Base-by-base conservation (phyloP, 23 tunicate genomes). In the Trididemnum miniatum region DNA sequence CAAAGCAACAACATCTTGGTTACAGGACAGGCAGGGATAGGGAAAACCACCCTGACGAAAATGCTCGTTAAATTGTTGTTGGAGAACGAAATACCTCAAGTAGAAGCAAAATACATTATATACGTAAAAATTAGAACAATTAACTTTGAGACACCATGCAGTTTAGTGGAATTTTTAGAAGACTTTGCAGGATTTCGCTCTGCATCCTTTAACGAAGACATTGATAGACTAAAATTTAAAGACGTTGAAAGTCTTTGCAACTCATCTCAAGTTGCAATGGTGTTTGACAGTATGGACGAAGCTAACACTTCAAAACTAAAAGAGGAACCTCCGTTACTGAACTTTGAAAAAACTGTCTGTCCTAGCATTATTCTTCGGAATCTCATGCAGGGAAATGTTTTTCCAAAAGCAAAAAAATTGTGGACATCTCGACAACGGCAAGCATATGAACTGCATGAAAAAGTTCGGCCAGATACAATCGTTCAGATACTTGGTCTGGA, bases 401-500 rank as follows among this genome's bases (percentile, higher is more conserved):
- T 62, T 4, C 67, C 67, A 5, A 62, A 25, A 62, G 67, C 67
- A 20, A 62, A 62, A n/a, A 62, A 62, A 25, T 26, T 62, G 27
- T 62, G 67, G 67, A 62, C 67, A 15, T 62, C 67, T 12, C 67
- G 67, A 5, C 67, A 62, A 62, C 67, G 67, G 4, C 67, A 62
- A n/a, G 67, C 67, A 4, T 62, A 62, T n/a, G 67, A 62, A 26
- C 4, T 62, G 20, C 67, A 62, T n/a, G 67, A 62, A 62, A 62
- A 62, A 12, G 67, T 62, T 25, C 67, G 67, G 25, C 67, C 67
- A 12, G 25, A 62, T 25, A 62, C 67, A 20, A 62, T 62, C 29
- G 67, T 62, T 15, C 67, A 62, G 22, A 62, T 62, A 62, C 67
- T 62, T n/a, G 67, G 67, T 5, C 67, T 62, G 29, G 67, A 62